Evolutionary conservation across 1,140 invertebrate genomes (phyloP), one percentile per base, ranked within the genome.

Genomic region (Nylanderia fulva): DNA sequence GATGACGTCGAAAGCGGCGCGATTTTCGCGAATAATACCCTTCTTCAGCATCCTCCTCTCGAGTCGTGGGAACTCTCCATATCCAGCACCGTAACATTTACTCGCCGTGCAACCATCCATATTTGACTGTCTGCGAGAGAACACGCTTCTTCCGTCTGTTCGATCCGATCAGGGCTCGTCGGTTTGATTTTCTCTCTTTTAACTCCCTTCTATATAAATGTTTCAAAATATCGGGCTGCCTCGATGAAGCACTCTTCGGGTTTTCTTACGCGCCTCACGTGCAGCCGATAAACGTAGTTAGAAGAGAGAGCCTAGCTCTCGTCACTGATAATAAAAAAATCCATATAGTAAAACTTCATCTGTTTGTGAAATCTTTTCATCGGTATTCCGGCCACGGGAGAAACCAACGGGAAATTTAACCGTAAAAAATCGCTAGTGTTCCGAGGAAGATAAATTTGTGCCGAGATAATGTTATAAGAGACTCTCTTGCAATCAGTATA

Each of bases 61-160:
- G 11, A 61, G 21, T 56, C 75, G 64, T 87, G 76, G 42, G 85
- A 87, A 87, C 68, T 56, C 66, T 79, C 58, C 36, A 33, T n/a
- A n/a, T 52, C 39, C 86, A 42, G 85, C 42, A 82, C 74, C 75
- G 68, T 82, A n/a, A 82, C 86, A 58, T 87, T 87, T 45, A 13
- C 76, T 60, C 3, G 56, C 4, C 45, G 56, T n/a, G 68, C 85
- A 27, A 60, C 77, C 69, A 42, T 86, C 56, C 64, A 77, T 79
- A 85, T 86, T 83, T 71, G 42, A 60, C 75, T 83, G 71, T 64
- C 68, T 36, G 68, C 13, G 36, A 72, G 36, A 72, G 74, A 86
- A 69, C 68, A 9, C 68, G n/a, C 0, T 29, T 68, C 85, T 54
- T 74, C n/a, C 61, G 27, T 21, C 15, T 56, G 13, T 39, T 42